Base-by-base conservation (phyloP, 2,797 vertebrate species). In the Agapornis canus region DNA sequence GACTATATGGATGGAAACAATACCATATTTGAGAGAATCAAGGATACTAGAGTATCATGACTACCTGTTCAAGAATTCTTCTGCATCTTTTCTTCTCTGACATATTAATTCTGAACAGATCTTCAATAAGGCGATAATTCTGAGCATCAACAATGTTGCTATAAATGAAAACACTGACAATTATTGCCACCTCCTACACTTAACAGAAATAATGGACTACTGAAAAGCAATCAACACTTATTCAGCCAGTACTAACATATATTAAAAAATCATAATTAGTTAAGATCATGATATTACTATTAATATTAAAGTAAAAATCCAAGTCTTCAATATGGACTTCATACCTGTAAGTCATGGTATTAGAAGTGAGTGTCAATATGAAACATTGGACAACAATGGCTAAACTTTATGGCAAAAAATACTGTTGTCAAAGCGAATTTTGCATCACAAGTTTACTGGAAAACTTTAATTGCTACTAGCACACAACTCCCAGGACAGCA, bases 111-210 rank as follows among this genome's bases (percentile, higher is more conserved):
- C 99, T 99, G 97, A 99, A 99, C 59, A 99, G 97, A 86, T 99
- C 99, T 96, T 99, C 99, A 88, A 99, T 99, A 18, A 99, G 99
- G 26, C 98, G 98, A 78, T 98, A 99, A 97, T 99, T 99, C 91
- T 99, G 99, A 69, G 99, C 99, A 97, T 99, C 99, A 80, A 99
- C 98, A 94, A 99, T 99, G 93, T 99, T 99, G 89, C 99, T 99
- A 92, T 65, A 89, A 96, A 96, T 51, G 54, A 78, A 97, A 95
- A 54, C 9, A 76, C 7, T 65, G n/a, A 91, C 1, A 42, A 91
- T 94, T 86, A 86, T 17, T 91, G 29, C 5, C 56, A 77, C 45
- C 75, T 48, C 64, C 68, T 31, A 49, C 31, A 4, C 52, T 73
- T 35, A 60, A 61, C 19, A 81, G 45, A 94, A 91, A 79, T 9